Evolutionary conservation across 2,797 vertebrate species (phyloP).

Genomic region (Propithecus perrieri): DNA sequence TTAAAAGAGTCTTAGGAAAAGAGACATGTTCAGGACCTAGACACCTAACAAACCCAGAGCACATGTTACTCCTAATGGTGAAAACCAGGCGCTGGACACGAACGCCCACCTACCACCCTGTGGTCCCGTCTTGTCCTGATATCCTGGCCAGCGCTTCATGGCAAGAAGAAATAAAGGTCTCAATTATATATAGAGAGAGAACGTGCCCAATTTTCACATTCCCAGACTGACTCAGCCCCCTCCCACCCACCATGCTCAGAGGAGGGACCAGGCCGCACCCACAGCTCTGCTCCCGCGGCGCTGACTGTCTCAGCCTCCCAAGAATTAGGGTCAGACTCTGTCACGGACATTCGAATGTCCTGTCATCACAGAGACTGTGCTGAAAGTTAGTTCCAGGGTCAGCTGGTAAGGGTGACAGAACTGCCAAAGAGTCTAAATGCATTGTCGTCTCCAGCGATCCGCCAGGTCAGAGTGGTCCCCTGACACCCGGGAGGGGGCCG

Average conservation of each 20-base stretch:
- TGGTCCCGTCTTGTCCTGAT: background rate
- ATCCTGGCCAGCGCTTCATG: background rate
- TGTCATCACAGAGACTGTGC: too few relatives aligned
- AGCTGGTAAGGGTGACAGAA: too few relatives aligned
- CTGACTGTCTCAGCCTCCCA: too few relatives aligned
- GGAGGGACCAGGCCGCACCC: background rate
- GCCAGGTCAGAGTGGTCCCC: too few relatives aligned
- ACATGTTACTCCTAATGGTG: background rate
- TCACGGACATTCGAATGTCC: too few relatives aligned
- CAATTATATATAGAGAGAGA: too few relatives aligned
- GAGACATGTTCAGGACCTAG: background rate
- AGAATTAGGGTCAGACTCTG: background rate
- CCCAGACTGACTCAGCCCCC: background rate
- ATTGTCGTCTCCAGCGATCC: too few relatives aligned
- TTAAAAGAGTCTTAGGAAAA: background rate
- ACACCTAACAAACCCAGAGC: background rate
- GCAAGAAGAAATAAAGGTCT: background rate
- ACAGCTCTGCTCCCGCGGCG: too few relatives aligned
- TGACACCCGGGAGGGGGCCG: too few relatives aligned
- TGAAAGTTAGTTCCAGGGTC: too few relatives aligned
- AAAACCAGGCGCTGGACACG: background rate
- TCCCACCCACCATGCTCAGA: background rate
- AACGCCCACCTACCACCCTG: background rate
- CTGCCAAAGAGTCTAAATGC: too few relatives aligned
- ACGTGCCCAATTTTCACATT: too few relatives aligned